Evolutionary conservation across 2,113 vertebrate species (phyloP), one percentile per base, ranked within the genome.

Genomic region (Pithys albifrons): DNA sequence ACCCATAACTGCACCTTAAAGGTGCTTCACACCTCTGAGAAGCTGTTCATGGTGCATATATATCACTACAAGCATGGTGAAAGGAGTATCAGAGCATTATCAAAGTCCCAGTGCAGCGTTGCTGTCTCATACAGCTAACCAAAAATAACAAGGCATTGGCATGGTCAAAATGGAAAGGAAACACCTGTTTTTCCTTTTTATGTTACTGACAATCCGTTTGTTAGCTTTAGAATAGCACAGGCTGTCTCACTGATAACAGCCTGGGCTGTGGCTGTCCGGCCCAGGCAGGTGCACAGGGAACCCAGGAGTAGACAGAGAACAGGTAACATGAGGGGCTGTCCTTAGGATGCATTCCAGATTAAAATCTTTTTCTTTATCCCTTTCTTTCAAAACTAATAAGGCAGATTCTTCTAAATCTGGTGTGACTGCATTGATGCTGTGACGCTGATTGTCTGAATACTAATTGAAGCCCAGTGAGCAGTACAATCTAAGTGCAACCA

Each of bases 161-260:
- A 74, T 59, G 55, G 86, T 82, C 71, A 52, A 95, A 93, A 80
- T 89, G 87, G 67, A 97, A 92, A 96, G 95, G 96, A 97, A 97
- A 96, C 96, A 97, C 93, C 96, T 97, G 96, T 96, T 96, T 97
- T 94, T 96, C 89, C 64, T 95, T 95, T 96, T 94, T 93, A 79
- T 96, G 84, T 83, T 83, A 82, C 58, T 93, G 94, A 93, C 91
- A 96, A 95, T 80, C 74, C 57, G 52, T 96, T 94, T 96, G 94
- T 96, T 94, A 95, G 89, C 59, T 93, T 95, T 95, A 96, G 95
- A 95, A 93, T 75, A 93, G 85, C 92, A 86, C 92, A 75, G 85
- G 64, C 93, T 94, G 83, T 78, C 85, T 57, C 62, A 87, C 86
- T 89, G 92, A 94, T 93, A 96, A 96, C 88, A 86, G 93, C 72